A percentile compares a stretch with the other conserved stretches of the same genome.
These are phyloP conservation scores for Mus spicilegus DNA, from an alignment of 2,113 vertebrate species.

Conservation along the genomic window DNA sequence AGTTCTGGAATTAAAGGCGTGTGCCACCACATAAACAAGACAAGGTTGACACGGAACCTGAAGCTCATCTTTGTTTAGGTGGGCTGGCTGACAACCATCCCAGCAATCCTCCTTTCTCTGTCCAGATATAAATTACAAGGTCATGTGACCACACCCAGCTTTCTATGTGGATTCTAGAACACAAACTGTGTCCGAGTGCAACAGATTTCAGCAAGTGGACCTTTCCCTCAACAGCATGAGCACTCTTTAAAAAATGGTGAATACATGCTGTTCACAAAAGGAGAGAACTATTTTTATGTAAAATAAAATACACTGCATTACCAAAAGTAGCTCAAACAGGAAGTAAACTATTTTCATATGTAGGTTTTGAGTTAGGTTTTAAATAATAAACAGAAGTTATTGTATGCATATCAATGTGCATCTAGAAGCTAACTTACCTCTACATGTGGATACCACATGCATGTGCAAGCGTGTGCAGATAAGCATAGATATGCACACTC, in stretches of 20 bases:
- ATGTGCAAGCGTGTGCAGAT: neutral
- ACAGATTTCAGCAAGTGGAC: neutral
- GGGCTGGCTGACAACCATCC: neutral
- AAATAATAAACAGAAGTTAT: neutral
- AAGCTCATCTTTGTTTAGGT: neutral
- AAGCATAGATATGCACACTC: neutral
- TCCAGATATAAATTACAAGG: neutral
- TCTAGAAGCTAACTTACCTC: neutral
- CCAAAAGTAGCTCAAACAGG: neutral
- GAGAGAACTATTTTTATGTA: neutral
- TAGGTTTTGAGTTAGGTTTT: neutral
- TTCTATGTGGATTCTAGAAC: neutral
- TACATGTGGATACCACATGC: fast-evolving
- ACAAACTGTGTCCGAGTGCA: neutral
- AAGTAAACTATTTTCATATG: neutral
- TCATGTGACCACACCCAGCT: no score
- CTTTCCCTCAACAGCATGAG: neutral
- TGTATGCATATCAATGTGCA: neutral
- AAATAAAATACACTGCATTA: neutral
- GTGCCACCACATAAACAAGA: neutral
- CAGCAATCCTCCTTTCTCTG: neutral
- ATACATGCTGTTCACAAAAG: neutral
- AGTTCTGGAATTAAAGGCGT: neutral
- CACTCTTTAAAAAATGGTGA: neutral
- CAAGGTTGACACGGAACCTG: neutral